A percentile compares a stretch with the other conserved stretches of the same genome.
These are phyloP conservation scores for Arctia plantaginis DNA, from an alignment of 2,888 invertebrate species.

Conservation along the genomic window DNA sequence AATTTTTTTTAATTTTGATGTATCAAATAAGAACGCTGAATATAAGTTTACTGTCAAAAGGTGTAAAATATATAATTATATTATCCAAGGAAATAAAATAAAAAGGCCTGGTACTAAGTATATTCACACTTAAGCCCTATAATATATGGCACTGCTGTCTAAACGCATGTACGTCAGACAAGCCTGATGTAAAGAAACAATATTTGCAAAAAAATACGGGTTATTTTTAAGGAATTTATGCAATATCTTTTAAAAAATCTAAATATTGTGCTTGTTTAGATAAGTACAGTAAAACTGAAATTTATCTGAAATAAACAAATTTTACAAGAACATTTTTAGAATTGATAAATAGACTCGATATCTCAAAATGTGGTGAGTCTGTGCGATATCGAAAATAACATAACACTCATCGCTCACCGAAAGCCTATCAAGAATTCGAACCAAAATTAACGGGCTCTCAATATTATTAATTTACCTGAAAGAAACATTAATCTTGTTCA, in stretches of 20 bases:
- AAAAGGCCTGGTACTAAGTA: too few relatives aligned
- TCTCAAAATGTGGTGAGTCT: constrained; percentile 19
- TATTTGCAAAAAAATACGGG: too few relatives aligned
- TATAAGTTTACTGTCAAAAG: too few relatives aligned
- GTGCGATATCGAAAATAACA: constrained; percentile 32
- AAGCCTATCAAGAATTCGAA: constrained; percentile 45
- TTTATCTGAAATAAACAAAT: not conserved
- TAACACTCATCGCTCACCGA: constrained; percentile 30
- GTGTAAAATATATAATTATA: too few relatives aligned
- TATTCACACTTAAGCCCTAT: too few relatives aligned
- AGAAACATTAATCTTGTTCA: constrained; percentile 55
- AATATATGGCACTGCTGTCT: too few relatives aligned
- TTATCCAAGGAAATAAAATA: too few relatives aligned
- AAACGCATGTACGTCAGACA: too few relatives aligned
- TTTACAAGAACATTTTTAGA: not conserved
- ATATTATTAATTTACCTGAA: constrained; percentile 57
- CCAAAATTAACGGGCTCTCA: constrained; percentile 51
- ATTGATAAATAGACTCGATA: constrained; percentile 3
- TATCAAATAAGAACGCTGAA: too few relatives aligned
- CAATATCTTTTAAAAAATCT: not conserved
- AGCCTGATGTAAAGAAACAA: too few relatives aligned
- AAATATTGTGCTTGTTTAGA: not conserved
- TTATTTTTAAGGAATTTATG: too few relatives aligned
- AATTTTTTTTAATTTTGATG: too few relatives aligned
- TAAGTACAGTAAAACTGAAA: not conserved